A percentile compares a stretch with the other conserved stretches of the same genome.
Evolutionary conservation across 1,140 invertebrate genomes (phyloP).

Genomic region (Zophobas morio): DNA sequence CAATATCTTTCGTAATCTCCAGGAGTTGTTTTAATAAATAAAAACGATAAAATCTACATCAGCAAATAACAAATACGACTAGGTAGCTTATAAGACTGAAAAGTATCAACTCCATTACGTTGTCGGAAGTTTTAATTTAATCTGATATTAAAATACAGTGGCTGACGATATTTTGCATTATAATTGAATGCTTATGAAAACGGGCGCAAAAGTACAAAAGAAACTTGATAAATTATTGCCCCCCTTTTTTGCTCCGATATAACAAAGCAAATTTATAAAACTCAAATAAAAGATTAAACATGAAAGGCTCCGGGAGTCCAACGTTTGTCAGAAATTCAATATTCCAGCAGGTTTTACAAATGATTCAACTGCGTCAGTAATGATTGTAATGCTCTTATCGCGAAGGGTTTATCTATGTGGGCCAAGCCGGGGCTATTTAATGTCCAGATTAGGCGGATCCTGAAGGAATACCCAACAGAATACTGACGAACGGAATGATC

Average conservation of each 20-base stretch:
- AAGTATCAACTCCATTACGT: constrained; percentile 12
- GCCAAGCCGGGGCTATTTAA: constrained; percentile 39
- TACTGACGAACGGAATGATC: constrained; percentile 39
- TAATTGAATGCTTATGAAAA: constrained; percentile 14
- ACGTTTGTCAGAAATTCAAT: constrained; percentile 28
- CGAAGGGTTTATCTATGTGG: constrained; percentile 37
- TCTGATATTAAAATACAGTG: constrained; percentile 14
- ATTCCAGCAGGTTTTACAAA: constrained; percentile 22
- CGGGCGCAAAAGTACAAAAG: constrained; percentile 2
- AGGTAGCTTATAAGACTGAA: not conserved
- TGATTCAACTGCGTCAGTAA: constrained; percentile 28
- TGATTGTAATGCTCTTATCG: constrained; percentile 40
- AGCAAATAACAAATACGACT: constrained; percentile 3
- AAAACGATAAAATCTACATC: not conserved
- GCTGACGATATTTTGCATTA: constrained; percentile 1
- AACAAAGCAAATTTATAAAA: constrained; percentile 20
- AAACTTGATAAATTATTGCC: constrained; percentile 11
- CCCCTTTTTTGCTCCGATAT: constrained; percentile 8
- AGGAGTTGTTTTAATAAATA: not conserved
- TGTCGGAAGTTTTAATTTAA: constrained; percentile 7
- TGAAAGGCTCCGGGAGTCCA: not conserved
- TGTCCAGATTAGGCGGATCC: constrained; percentile 37
- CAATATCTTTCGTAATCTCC: no score
- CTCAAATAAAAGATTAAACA: constrained; percentile 14
- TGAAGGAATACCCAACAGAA: constrained; percentile 34